Percentiles rank a stretch among this genome's conserved stretches.
phyloP scores from a whole-genome alignment of 1,140 invertebrate genomes.

The Papilio helenus region DNA sequence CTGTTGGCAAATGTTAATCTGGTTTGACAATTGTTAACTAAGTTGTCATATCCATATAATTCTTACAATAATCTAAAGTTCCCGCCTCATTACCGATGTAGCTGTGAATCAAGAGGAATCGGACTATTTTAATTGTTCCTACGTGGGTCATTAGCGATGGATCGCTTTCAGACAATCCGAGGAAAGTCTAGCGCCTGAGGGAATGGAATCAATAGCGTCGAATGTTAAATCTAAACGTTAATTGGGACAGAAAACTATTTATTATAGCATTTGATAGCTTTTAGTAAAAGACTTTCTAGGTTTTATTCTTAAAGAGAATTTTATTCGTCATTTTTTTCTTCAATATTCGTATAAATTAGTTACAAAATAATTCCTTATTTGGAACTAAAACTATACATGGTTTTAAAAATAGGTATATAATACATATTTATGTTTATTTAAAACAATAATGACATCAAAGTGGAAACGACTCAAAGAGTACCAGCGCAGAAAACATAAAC shows the following conservation, averaged over 20 bases:
- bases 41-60: constrained; percentile 15
- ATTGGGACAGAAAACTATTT: constrained; percentile 2
- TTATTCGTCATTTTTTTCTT: background rate
- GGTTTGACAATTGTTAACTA: background rate
- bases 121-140: constrained; percentile 40
- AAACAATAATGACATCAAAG: background rate
- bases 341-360: no score
- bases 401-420: background rate
- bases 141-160: constrained; percentile 40
- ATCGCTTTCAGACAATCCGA: constrained; percentile 34
- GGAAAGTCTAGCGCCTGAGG: constrained; percentile 21
- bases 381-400: no score
- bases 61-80: constrained; percentile 26
- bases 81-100: constrained; percentile 38
- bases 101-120: constrained; percentile 39
- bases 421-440: background rate
- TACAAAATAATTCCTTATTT: no score
- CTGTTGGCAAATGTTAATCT: no score
- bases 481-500: constrained; percentile 19
- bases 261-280: constrained; percentile 2
- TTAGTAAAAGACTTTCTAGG: background rate
- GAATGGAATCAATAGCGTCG: background rate
- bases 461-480: constrained; percentile 3
- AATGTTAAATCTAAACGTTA: constrained; percentile 7
- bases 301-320: no score